Base-by-base conservation (phyloP, 1,140 invertebrate genomes). In the Mycetomoellerius zeteki region DNA sequence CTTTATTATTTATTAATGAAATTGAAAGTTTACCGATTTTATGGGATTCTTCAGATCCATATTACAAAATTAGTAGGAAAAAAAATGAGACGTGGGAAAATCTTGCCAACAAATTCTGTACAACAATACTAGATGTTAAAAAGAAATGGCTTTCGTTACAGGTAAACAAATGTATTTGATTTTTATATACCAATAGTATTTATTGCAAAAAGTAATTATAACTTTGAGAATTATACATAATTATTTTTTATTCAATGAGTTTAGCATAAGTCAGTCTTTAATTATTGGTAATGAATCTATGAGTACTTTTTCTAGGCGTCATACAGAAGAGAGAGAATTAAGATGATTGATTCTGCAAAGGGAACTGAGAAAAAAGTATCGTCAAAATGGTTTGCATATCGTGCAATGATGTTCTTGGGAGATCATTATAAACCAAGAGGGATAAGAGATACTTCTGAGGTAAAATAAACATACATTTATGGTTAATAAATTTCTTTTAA, bases 1-100 rank as follows among this genome's bases (percentile, higher is more conserved):
- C 10, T 67, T 67, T 67, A 21, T 67, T 67, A 67, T 67, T 67
- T 43, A 67, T 67, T 43, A 67, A 14, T 67, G 64, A 67, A 43
- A 67, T 67, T 21, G 33, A 67, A 43, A 67, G 4, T 0, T 21
- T 67, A n/a, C 64, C 64, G 5, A 43, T 67, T 67, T 12, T 67
- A 14, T 67, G 64, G 64, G 64, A 67, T 67, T 67, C 64, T 37
- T 67, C 33, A 14, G 64, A 67, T 43, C 64, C 64, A 5, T 67
- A 67, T 21, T 67, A 67, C 21, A 67, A 67, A 67, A 67, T 67
- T 43, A 43, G 33, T 43, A 67, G 64, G 33, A 67, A 67, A 21
- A 67, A 43, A 6, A 67, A 67, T 43, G 64, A 67, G 5, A 21
- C 64, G 4, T 67, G 64, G 64, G 64, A 67, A 21, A 43, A 21